These are phyloP conservation scores for Arremon aurantiirostris DNA, from an alignment of 2,797 vertebrate species.

Conservation along the genomic window DNA sequence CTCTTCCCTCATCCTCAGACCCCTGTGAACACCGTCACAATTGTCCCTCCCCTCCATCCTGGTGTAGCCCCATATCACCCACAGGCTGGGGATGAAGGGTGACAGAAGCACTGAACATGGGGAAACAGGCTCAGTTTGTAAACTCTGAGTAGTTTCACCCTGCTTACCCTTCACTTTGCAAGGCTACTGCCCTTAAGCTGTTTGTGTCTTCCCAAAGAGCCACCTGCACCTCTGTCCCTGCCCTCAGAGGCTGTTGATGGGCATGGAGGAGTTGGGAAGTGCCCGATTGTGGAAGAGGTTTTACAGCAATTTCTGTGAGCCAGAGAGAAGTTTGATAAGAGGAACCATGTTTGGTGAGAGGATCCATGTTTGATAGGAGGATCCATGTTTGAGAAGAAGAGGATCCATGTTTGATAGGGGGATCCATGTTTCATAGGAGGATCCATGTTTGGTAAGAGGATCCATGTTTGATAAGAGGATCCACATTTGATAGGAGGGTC, in stretches of 20 bases:
- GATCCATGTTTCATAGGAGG: too few species aligned
- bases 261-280: not conserved
- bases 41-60: not conserved
- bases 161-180: not conserved
- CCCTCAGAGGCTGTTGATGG: fast-evolving
- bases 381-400: too few species aligned
- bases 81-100: not conserved
- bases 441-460: too few species aligned
- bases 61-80: fast-evolving
- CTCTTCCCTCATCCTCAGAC: too few species aligned
- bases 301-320: not conserved
- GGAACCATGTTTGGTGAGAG: too few species aligned
- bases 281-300: not conserved
- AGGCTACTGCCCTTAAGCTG: not conserved
- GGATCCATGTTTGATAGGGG: too few species aligned
- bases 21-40: too few species aligned
- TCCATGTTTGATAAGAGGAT: not conserved
- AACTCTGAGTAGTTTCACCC: not conserved
- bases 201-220: not conserved
- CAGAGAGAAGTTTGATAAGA: too few species aligned
- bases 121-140: not conserved
- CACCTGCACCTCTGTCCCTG: not conserved
- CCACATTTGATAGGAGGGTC: too few species aligned
- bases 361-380: too few species aligned
- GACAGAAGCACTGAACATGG: not conserved